A percentile compares a stretch with the other conserved stretches of the same genome.
Evolutionary conservation across 2,113 vertebrate species (phyloP).

Genomic region (Solea solea): DNA sequence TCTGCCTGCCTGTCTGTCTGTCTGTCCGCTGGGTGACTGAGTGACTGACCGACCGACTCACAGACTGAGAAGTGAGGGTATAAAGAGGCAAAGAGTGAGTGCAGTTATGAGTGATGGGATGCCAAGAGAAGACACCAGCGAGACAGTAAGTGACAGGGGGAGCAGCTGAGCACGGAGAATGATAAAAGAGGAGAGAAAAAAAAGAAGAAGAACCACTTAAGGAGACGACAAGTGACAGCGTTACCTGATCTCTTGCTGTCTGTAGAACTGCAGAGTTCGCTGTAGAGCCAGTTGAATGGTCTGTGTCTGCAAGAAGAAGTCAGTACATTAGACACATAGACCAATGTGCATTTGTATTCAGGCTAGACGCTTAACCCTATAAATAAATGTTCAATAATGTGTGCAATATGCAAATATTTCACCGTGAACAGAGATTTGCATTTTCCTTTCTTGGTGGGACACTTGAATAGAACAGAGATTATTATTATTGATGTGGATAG

Average conservation of each 20-base stretch:
- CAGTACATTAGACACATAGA: constrained; percentile 1
- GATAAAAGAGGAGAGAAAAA: constrained; percentile 6
- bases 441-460: no score
- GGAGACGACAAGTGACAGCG: background rate
- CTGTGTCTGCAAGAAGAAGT: constrained; percentile 84
- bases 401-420: no score
- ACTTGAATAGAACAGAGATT: no score
- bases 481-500: no score
- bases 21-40: constrained; percentile 13
- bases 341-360: no score
- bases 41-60: constrained; percentile 4
- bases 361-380: no score
- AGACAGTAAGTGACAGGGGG: constrained; percentile 19
- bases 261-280: constrained; percentile 92
- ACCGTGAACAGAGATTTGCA: no score
- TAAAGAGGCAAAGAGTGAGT: constrained; percentile 8
- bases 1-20: no score
- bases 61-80: constrained; percentile 26
- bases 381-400: no score
- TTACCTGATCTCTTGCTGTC: constrained; percentile 92
- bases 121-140: constrained; percentile 7
- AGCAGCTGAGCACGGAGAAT: background rate
- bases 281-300: constrained; percentile 94
- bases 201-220: background rate
- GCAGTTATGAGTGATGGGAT: constrained; percentile 20